Evolutionary conservation across 2,888 invertebrate species (phyloP), one percentile per base, ranked within the genome.

Genomic region (Tetanocera ferruginea): DNA sequence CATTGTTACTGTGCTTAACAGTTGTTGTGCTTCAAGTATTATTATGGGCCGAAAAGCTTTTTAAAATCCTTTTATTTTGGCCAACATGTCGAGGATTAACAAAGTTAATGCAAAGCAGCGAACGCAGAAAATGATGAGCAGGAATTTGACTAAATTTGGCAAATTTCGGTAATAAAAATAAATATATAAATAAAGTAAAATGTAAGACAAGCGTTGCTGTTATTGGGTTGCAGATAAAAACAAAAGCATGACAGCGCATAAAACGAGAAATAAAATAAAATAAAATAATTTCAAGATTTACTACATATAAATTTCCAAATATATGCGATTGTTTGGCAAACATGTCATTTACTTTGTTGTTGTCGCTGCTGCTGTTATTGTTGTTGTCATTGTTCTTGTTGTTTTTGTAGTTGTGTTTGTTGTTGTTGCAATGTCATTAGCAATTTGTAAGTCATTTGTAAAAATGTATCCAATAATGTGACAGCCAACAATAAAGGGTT

Each of bases 391-490:
- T 49, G 23, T 19, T 43, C 34, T 25, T 60, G 11, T 60, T 1
- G 17, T 9, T 67, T 51, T 1, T 43, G 49, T 23, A 31, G 34
- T 57, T 57, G 28, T 1, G 55, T 31, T 69, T 71, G 9, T 71
- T 71, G 57, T 31, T 71, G 71, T 71, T 34, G 72, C 57, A 23
- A 34, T 57, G 57, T 49, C 49, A 74, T 28, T 74, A 51, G 19
- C 64, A 62, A 49, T 74, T 76, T 76, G 76, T 76, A 76, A 67
- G 55, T 76, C 55, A 60, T 67, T 76, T 76, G 76, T 76, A 67
- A 17, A 49, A 67, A 67, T 23, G 19, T 49, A 49, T n/a, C 64
- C 62, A 74, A 49, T 74, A 74, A 64, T 49, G 62, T 64, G 64
- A 74, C 74, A 74, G 74, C 62, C 43, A 51, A 31, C 49, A 31